A percentile compares a stretch with the other conserved stretches of the same genome.
phyloP scores from a whole-genome alignment of 2,113 vertebrate species.

The Coptodon rendalli region DNA sequence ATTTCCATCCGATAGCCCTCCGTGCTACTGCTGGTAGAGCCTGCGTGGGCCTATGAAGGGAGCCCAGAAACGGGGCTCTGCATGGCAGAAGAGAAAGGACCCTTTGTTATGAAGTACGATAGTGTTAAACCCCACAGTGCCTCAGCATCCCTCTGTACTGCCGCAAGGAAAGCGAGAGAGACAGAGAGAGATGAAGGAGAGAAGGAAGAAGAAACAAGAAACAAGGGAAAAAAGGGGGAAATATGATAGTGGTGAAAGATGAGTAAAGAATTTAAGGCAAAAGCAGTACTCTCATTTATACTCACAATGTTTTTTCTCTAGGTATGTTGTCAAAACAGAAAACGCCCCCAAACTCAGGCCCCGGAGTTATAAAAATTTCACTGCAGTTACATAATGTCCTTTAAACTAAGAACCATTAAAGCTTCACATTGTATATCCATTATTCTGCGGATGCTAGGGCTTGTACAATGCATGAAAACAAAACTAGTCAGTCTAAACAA shows the following conservation, averaged over 20 bases:
- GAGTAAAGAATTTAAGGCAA: neutral
- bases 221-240: neutral
- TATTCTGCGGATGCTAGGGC: neutral
- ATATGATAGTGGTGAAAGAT: neutral
- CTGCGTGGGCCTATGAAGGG: slow-evolving; percentile 21
- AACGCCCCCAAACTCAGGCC: neutral
- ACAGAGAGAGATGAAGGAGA: neutral
- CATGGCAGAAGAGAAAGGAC: slow-evolving; percentile 49
- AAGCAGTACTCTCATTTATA: neutral
- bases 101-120: slow-evolving; percentile 58
- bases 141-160: slow-evolving; percentile 35
- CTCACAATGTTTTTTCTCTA: slow-evolving; percentile 26
- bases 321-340: slow-evolving; percentile 7
- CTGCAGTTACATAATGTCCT: neutral
- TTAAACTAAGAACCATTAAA: neutral
- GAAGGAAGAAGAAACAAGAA: neutral
- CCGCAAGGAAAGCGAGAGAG: neutral
- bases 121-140: slow-evolving; percentile 33
- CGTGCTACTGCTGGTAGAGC: slow-evolving; percentile 37
- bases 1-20: slow-evolving; percentile 59
- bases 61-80: slow-evolving; percentile 40
- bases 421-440: neutral
- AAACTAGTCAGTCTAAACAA: neutral
- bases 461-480: neutral
- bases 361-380: slow-evolving; percentile 7